Evolutionary conservation across 2,888 invertebrate species (phyloP).

Genomic region (Cheilosia impressa): DNA sequence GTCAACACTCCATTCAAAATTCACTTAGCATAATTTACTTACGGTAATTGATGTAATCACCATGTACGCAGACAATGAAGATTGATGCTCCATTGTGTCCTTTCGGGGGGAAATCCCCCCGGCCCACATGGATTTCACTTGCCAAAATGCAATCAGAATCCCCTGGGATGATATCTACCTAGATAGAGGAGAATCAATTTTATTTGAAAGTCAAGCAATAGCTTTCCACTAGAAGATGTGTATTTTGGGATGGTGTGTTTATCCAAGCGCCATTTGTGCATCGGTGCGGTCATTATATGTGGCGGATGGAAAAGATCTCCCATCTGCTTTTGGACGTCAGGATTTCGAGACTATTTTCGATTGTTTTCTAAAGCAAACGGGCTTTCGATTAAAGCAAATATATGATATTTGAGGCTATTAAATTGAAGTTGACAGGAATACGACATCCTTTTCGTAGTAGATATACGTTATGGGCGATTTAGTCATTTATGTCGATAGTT

Average conservation of each 20-base stretch:
- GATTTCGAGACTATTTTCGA: background rate
- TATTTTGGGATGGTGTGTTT: constrained; percentile 1
- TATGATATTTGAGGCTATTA: background rate
- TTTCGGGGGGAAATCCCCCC: background rate
- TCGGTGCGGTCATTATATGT: background rate
- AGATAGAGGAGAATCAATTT: background rate
- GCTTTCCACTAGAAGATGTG: background rate
- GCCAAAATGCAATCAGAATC: constrained; percentile 21
- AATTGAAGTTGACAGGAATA: background rate
- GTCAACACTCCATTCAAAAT: constrained; percentile 18
- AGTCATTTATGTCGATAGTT: constrained; percentile 6
- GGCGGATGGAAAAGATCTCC: background rate
- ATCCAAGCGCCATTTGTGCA: background rate
- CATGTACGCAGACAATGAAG: constrained; percentile 39
- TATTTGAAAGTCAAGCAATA: background rate
- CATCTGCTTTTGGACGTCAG: background rate
- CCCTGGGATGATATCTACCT: constrained; percentile 18
- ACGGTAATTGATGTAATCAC: constrained; percentile 53
- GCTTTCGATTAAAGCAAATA: constrained; percentile 17
- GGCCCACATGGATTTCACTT: background rate
- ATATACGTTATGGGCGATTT: background rate
- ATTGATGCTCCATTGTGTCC: constrained; percentile 33
- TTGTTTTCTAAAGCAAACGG: constrained; percentile 22
- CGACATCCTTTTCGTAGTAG: background rate
- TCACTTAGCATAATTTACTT: constrained; percentile 50